A percentile compares a stretch with the other conserved stretches of the same genome.
phyloP scores from a whole-genome alignment of 2,113 vertebrate genomes.

The crab-eating macaque (Macaca fascicularis) region T2T-MFA8v1.1 NC_088390.1:6284001-6284500 shows the following conservation, averaged over 20 bases:
- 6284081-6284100: no score
- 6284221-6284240: not conserved
- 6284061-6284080: no score
- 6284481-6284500: not conserved
- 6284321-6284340: not conserved
- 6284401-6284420: rapidly evolving
- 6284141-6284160: not conserved
- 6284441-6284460: not conserved
- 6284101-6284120: not conserved
- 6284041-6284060: no score
- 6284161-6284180: not conserved
- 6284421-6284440: not conserved
- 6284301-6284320: not conserved
- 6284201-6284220: not conserved
- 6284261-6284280: not conserved
- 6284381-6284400: no score
- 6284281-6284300: not conserved
- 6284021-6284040: no score
- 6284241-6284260: not conserved
- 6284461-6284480: not conserved
- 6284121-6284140: not conserved
- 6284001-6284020: no score
- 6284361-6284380: not conserved
- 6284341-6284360: not conserved
- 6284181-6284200: not conserved